Evolutionary conservation across 2,113 vertebrate species (phyloP).

Genomic region (Rhea pennata): DNA sequence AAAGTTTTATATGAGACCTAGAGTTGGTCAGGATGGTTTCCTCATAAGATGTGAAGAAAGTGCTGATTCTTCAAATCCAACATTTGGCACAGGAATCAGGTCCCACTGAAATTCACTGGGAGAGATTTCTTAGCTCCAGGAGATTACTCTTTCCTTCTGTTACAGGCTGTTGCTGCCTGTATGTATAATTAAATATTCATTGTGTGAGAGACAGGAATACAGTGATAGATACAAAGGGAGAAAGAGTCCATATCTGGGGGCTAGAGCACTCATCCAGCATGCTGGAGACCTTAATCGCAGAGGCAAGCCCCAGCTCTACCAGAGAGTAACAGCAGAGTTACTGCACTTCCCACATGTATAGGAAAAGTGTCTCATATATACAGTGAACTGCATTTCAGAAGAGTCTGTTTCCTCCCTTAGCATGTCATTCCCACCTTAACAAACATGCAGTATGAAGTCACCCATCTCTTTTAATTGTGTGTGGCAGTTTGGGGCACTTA

Average conservation of each 20-base stretch:
- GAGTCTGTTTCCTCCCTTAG: not conserved
- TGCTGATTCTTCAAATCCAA: not conserved
- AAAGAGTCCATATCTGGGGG: not conserved
- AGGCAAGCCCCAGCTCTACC: not conserved
- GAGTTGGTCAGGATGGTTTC: not conserved
- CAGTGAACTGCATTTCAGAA: not conserved
- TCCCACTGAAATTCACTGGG: not conserved
- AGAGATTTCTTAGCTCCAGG: not conserved
- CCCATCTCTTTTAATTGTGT: not conserved
- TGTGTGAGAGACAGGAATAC: not conserved
- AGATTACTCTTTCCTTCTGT: not conserved
- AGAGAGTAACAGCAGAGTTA: not conserved
- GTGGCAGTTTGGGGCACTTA: not conserved
- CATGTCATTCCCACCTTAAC: not conserved
- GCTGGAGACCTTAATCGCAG: not conserved
- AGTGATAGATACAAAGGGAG: not conserved
- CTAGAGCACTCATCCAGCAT: not conserved
- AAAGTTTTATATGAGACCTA: not conserved
- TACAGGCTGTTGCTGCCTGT: not conserved
- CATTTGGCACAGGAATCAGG: not conserved
- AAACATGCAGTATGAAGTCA: not conserved
- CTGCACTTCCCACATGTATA: rapidly evolving
- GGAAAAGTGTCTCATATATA: not conserved
- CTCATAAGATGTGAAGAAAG: not conserved
- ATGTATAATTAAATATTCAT: not conserved